Base-by-base conservation (phyloP, 2,113 vertebrate genomes). In the Perognathus longimembris region DNA sequence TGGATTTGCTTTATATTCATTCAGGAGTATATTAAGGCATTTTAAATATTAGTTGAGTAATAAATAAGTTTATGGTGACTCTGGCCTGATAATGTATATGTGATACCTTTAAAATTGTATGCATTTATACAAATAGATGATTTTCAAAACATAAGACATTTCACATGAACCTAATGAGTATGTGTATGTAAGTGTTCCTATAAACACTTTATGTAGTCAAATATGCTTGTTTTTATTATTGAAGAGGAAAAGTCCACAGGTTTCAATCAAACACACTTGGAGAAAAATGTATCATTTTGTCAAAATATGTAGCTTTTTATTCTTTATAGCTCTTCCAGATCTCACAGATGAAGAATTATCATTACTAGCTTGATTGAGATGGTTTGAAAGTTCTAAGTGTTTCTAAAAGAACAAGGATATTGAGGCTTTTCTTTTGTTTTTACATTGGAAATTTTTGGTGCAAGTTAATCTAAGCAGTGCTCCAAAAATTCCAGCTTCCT, bases 321-420 rank as follows among this genome's bases (percentile, higher is more conserved):
- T 89, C 84, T 93, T 90, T 93, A 77, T 77, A 92, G 38, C 63
- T 85, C 77, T 93, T 94, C 78, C 67, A 89, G 84, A 93, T 93
- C 61, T 67, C n/a, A 77, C 69, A 91, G 79, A 95, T 24, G 40
- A 88, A 59, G 78, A 70, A 91, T 94, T 96, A 83, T 92, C 54
- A 24, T 80, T 88, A 57, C 78, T 82, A 64, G 73, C 42, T 79
- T 28, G 63, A 28, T 64, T 7, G 63, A 64, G 63, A 64, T 6
- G 92, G 67, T 81, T 94, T 94, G 73, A 94, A 95, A 91, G 24
- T 73, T 92, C 64, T 85, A 85, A 96, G 93, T 40, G 61, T 93
- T 92, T 93, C 73, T 91, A 70, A 81, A 93, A 75, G 64, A 92
- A 11, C 71, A 85, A 45, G 80, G 45, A n/a, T 92, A 92, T 92